A percentile compares a stretch with the other conserved stretches of the same genome.
These are phyloP conservation scores for Syritta pipiens DNA, from an alignment of 2,888 invertebrate species.

Conservation along the genomic window DNA sequence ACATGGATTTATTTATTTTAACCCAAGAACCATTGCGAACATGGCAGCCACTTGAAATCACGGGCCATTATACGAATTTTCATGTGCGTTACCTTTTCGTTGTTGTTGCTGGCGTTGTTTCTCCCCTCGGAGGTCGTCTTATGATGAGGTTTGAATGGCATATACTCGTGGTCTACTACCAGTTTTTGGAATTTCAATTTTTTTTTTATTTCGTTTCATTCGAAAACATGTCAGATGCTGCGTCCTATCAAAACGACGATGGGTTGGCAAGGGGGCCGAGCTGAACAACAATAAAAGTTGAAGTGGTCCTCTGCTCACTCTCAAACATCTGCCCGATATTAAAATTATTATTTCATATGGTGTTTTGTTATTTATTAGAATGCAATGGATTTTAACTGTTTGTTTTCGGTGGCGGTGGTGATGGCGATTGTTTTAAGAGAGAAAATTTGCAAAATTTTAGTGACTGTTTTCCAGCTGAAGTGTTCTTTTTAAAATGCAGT, in stretches of 20 bases:
- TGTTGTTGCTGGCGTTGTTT: no score
- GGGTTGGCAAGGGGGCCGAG: slow-evolving; percentile 46
- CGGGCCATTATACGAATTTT: slow-evolving; percentile 42
- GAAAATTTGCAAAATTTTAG: no score
- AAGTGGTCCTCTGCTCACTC: slow-evolving; percentile 58
- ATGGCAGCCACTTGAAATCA: slow-evolving; percentile 63
- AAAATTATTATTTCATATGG: slow-evolving; percentile 47
- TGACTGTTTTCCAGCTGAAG: no score
- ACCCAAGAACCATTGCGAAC: slow-evolving; percentile 33
- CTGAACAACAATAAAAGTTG: slow-evolving; percentile 61
- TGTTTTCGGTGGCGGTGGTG: not conserved
- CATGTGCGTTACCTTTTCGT: slow-evolving; percentile 41
- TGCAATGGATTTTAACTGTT: not conserved
- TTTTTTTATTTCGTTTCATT: slow-evolving; percentile 3
- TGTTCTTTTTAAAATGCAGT: no score
- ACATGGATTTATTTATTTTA: slow-evolving; percentile 43
- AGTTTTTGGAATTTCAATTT: slow-evolving; percentile 9
- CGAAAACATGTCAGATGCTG: slow-evolving; percentile 51
- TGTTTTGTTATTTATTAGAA: slow-evolving; percentile 26
- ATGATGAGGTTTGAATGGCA: slow-evolving; percentile 29
- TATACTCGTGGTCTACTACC: slow-evolving; percentile 21
- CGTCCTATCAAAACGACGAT: slow-evolving; percentile 47
- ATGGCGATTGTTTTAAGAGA: no score
- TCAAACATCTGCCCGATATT: slow-evolving; percentile 65
- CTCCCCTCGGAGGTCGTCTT: slow-evolving; percentile 35